These are phyloP conservation scores for Horisme vitalbata DNA, from an alignment of 2,888 invertebrate species.

Conservation along the genomic window DNA sequence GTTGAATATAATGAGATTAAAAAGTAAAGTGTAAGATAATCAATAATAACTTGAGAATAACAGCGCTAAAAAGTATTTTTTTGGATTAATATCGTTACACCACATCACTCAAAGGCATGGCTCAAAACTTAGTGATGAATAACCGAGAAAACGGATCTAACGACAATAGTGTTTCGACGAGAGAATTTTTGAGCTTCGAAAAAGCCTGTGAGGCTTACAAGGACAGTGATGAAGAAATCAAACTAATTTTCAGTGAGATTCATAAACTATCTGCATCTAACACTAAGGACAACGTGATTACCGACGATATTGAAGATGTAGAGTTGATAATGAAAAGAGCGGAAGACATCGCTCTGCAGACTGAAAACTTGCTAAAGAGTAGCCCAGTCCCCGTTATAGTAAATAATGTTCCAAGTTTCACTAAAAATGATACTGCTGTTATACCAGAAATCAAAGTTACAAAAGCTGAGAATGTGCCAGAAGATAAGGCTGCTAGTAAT, in stretches of 20 bases:
- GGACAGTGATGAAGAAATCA: slow-evolving; percentile 84
- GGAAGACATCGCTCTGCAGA: slow-evolving; percentile 68
- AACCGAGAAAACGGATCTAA: slow-evolving; percentile 55
- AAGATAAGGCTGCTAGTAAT: slow-evolving; percentile 37
- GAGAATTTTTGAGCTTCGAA: slow-evolving; percentile 70
- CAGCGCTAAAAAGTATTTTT: no score
- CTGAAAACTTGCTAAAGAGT: slow-evolving; percentile 63
- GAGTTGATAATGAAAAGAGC: slow-evolving; percentile 72
- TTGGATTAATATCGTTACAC: no score
- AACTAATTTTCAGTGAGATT: slow-evolving; percentile 87
- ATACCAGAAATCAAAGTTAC: slow-evolving; percentile 72
- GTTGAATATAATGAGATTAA: neutral
- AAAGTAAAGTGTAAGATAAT: neutral
- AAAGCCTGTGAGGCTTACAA: slow-evolving; percentile 68
- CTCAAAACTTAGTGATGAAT: slow-evolving; percentile 43
- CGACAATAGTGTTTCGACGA: slow-evolving; percentile 68
- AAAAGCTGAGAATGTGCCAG: slow-evolving; percentile 51
- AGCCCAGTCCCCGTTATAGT: slow-evolving; percentile 47
- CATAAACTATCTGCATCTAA: slow-evolving; percentile 76
- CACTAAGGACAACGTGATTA: slow-evolving; percentile 50
- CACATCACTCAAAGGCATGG: no score
- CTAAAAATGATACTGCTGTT: slow-evolving; percentile 28
- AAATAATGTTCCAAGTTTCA: slow-evolving; percentile 39
- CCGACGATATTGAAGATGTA: slow-evolving; percentile 67
- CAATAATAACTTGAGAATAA: neutral